Percentiles rank a stretch among this genome's conserved stretches.
phyloP scores from a whole-genome alignment of 2,113 vertebrate genomes.

The Eupsittula cactorum region DNA sequence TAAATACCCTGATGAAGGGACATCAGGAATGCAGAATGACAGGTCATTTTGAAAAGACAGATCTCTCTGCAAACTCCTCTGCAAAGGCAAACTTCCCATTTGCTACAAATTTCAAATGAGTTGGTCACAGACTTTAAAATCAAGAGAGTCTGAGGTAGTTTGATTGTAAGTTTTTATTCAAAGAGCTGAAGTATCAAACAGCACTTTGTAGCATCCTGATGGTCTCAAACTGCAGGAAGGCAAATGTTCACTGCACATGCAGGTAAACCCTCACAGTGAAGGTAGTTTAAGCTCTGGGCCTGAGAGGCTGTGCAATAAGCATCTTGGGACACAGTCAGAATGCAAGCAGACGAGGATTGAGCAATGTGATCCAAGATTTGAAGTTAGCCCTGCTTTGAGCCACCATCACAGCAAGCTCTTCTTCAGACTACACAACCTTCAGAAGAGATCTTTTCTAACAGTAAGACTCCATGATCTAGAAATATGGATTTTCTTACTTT shows the following conservation, averaged over 20 bases:
- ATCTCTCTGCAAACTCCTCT: background rate
- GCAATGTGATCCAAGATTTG: background rate
- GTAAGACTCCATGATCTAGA: background rate
- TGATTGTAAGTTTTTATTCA: background rate
- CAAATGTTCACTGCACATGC: background rate
- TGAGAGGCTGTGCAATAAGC: fast-evolving
- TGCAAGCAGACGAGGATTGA: background rate
- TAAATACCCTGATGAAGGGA: background rate
- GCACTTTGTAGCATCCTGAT: background rate
- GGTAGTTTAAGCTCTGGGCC: background rate
- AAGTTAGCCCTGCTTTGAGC: background rate
- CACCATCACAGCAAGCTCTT: background rate
- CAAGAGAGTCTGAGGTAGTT: background rate
- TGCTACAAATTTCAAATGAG: background rate
- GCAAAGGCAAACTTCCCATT: background rate
- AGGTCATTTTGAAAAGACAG: background rate
- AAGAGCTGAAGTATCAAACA: background rate
- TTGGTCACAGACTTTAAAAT: background rate
- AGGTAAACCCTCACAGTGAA: background rate
- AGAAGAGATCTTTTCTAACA: background rate
- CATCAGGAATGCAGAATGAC: background rate
- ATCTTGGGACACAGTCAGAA: background rate
- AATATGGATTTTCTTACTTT: background rate
- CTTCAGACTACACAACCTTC: background rate
- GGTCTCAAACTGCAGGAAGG: background rate